Base-by-base conservation (phyloP, 2,113 vertebrate species). In the Rissa tridactyla region DNA sequence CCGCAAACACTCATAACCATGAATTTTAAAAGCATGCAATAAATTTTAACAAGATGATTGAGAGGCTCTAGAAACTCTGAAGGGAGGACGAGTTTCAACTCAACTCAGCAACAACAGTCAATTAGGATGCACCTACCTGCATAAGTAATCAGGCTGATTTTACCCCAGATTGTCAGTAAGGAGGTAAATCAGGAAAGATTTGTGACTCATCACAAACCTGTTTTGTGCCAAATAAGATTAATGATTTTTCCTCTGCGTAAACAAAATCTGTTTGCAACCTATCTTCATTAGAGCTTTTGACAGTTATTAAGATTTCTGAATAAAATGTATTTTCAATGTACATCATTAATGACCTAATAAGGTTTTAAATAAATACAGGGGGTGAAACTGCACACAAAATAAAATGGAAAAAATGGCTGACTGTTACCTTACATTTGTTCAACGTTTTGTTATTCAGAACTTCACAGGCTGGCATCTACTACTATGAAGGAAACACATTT, bases 391-490 rank as follows among this genome's bases (percentile, higher is more conserved):
- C 80, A 90, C 86, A 91, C 97, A 96, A 96, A 82, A 76, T 83
- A 83, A 97, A 94, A 96, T 42, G 69, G 77, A 46, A 94, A 87
- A 94, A 95, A 96, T 40, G 88, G 62, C 81, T 96, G 97, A 93
- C 92, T 40, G 79, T 96, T 96, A 96, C 93, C 78, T 92, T 97
- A 81, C 40, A 85, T 86, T 97, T 97, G 96, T 98, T 98, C 97
- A 97, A 94, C 4, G 27, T 92, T 97, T 96, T 96, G 77, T 96
- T 97, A 92, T n/a, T 95, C 47, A 78, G 92, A 97, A 52, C 90
- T 95, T 97, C 82, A 94, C 92, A 96, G 95, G 93, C 77, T 87
- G 94, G 93, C 94, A 97, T n/a, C 87, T 92, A 97, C 82, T 79
- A 77, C 92, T 82, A 79, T 32, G 92, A 97, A 97, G 94, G 92